Base-by-base conservation (phyloP, 2,888 invertebrate genomes). In the Saturnia pavonia region DNA sequence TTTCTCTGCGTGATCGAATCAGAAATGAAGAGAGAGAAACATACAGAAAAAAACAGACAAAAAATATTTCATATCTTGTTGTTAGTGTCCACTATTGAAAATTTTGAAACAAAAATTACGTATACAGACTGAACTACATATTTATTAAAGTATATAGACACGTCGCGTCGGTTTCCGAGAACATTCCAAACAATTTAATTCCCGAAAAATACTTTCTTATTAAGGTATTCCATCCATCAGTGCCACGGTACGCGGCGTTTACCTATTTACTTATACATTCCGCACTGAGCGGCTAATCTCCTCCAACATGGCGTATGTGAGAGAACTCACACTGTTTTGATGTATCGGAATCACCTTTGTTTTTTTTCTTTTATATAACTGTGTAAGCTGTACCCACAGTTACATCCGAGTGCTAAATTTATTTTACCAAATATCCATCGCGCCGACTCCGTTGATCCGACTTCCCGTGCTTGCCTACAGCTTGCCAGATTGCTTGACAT, bases 231-330 rank as follows among this genome's bases (percentile, higher is more conserved):
- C 82, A 90, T 90, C 88, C 85, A 89, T 90, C 90, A 90, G 83
- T 87, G 88, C 82, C 88, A 85, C 73, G 66, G 68, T 68, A 70
- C 69, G 60, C 72, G 74, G 71, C 71, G 75, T 76, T 70, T 69
- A 72, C 71, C 73, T 79, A 88, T 90, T 60, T 89, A 90, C 83
- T 89, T 90, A 90, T 90, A 87, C 89, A 90, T 89, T 87, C 88
- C 72, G 82, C 76, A 80, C 77, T 69, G 71, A 73, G 75, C 79
- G 75, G 81, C 82, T 87, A 85, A 86, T 85, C 84, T 81, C 71
- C 73, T 67, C 73, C 74, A 72, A 73, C 69, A 70, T 75, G 74
- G 65, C 75, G 75, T 73, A 34, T n/a, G 72, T 69, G 74, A 74
- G 77, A 79, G 78, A 81, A 80, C 78, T 80, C 76, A 71, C 75